phyloP scores from a whole-genome alignment of 2,888 invertebrate species.

The Clanis bilineata region DNA sequence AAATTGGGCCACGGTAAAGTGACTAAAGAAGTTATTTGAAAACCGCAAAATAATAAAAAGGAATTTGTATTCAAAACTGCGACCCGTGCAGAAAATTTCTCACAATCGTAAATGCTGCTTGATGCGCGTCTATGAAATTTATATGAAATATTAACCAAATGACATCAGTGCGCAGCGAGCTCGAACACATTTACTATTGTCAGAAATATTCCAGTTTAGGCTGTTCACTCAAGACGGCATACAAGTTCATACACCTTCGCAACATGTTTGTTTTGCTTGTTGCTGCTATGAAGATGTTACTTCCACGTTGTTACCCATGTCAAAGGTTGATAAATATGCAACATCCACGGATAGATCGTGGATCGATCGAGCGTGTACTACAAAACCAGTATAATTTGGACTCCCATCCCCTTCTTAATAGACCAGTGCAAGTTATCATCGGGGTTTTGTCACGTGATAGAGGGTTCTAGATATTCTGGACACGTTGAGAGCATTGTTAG shows the following conservation, averaged over 20 bases:
- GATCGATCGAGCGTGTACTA: constrained; percentile 75
- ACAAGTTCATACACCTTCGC: constrained; percentile 10
- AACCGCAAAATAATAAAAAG: no score
- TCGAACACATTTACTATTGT: no score
- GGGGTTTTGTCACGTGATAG: constrained; percentile 22
- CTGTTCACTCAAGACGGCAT: neutral
- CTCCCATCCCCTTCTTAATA: constrained; percentile 27
- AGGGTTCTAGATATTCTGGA: constrained; percentile 50
- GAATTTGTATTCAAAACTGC: no score
- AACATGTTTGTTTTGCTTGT: constrained; percentile 70
- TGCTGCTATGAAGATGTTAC: constrained; percentile 76
- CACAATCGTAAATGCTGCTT: no score
- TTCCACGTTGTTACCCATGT: constrained; percentile 76
- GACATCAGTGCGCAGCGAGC: no score
- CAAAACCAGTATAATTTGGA: constrained; percentile 42
- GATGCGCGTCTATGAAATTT: no score
- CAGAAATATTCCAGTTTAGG: no score
- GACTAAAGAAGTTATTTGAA: no score
- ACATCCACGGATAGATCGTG: constrained; percentile 71
- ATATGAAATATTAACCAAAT: no score
- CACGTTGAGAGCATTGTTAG: constrained; percentile 69
- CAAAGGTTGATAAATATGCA: constrained; percentile 83
- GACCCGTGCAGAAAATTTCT: no score
- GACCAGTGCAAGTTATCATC: constrained; percentile 5
- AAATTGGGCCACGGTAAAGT: no score